Base-by-base conservation (phyloP, 2,113 vertebrate species). In the Emydura subglobosa region DNA sequence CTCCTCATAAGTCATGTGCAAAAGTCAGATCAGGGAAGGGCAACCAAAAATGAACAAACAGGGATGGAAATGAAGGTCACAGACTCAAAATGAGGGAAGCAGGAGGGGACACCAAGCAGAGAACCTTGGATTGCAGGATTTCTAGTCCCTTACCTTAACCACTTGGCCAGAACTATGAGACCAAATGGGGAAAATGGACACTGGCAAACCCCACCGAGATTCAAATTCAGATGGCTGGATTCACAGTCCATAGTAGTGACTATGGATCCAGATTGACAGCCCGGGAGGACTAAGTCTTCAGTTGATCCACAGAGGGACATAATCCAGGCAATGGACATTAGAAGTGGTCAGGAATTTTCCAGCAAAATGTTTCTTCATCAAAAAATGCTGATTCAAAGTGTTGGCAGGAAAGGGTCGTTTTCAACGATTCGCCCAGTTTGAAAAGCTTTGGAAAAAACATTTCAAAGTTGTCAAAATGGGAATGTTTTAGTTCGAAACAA, bases 221-320 rank as follows among this genome's bases (percentile, higher is more conserved):
- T n/a, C 49, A 22, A 10, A 80, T 17, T 80, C 17, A 6, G 31
- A 21, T n/a, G 29, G 25, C 50, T 21, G 49, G 29, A 51, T 47
- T 50, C 31, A 51, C 31, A 51, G 78, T 51, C 78, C 44, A 34
- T 49, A 87, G n/a, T 0, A 0, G 3, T 50, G 53, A 7, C 65
- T 79, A 84, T 34, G 49, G 27, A 65, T 80, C 72, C 76, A 13
- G 51, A 24, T 59, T 31, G 61, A 3, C 12, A 83, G 59, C 1
- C 1, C 50, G 79, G 76, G 74, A 92, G 34, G 47, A 80, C 27
- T 76, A 80, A 53, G 47, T 22, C 44, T 92, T 90, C 85, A 89
- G 65, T 39, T 65, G 25, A 83, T 7, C 53, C 8, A 61, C 59
- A 61, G 29, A 29, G 29, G 29, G 31, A 34, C 31, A 19, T n/a